phyloP scores from a whole-genome alignment of 2,888 invertebrate species.

The Galerucella calmariensis region DNA sequence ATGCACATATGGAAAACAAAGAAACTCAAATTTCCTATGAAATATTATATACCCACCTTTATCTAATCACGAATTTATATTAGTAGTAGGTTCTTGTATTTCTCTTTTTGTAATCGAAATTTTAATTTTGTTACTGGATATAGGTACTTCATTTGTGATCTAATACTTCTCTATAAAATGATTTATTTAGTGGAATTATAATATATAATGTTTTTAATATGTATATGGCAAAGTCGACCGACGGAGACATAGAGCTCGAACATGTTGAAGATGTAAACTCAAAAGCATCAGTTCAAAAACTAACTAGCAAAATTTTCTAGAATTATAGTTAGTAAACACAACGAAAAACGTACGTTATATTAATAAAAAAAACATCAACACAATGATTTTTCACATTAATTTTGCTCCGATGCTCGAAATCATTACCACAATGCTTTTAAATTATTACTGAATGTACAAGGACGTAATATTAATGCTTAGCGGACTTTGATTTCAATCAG shows the following conservation, averaged over 20 bases:
- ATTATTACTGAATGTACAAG: too few species aligned
- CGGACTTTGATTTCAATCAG: too few species aligned
- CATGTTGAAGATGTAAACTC: background rate
- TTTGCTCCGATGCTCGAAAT: too few species aligned
- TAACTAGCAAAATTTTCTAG: background rate
- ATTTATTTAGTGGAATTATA: background rate
- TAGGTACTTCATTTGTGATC: too few species aligned
- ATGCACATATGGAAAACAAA: conserved; percentile 1
- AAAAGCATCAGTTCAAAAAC: background rate
- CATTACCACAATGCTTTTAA: too few species aligned
- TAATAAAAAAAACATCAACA: too few species aligned
- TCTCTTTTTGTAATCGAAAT: background rate
- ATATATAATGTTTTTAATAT: background rate
- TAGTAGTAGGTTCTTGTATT: background rate
- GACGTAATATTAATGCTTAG: too few species aligned
- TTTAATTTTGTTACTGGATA: too few species aligned
- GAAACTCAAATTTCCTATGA: background rate
- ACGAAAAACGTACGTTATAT: too few species aligned
- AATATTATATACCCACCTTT: background rate
- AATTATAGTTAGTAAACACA: background rate
- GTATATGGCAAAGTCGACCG: background rate
- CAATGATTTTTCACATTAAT: too few species aligned
- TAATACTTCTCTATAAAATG: conserved; percentile 1
- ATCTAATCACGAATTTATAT: background rate
- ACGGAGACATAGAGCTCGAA: background rate